These are phyloP conservation scores for Pecten maximus DNA, from an alignment of 2,888 invertebrate genomes.

Conservation along the genomic window DNA sequence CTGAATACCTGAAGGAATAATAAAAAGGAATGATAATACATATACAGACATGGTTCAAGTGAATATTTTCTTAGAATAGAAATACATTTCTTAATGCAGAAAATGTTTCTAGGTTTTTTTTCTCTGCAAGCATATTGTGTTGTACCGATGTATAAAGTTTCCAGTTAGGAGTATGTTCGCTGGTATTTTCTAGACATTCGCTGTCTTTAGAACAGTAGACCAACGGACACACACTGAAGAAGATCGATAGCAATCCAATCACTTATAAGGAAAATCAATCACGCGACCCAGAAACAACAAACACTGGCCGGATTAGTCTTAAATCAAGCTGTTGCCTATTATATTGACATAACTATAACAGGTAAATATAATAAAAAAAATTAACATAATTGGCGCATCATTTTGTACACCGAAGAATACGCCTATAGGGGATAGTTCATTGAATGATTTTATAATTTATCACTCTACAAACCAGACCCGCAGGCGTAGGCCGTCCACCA, in stretches of 20 bases:
- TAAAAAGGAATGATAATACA: no score
- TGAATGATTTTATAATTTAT: not conserved
- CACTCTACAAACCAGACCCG: not conserved
- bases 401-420: not conserved
- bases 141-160: not conserved
- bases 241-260: conserved; percentile 3
- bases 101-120: no score
- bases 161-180: not conserved
- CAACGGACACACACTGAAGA: not conserved
- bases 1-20: no score
- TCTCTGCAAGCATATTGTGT: not conserved
- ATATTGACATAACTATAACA: not conserved
- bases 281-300: not conserved
- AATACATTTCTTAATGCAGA: no score
- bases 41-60: no score
- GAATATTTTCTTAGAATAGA: no score
- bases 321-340: not conserved
- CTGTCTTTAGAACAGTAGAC: not conserved
- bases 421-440: not conserved
- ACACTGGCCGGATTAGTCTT: not conserved
- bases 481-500: not conserved
- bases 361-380: not conserved
- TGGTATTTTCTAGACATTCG: not conserved
- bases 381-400: not conserved
- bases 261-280: not conserved